Conservation (phyloP, 2,797 vertebrate species). For the Cynopterus sphinx region DNA sequence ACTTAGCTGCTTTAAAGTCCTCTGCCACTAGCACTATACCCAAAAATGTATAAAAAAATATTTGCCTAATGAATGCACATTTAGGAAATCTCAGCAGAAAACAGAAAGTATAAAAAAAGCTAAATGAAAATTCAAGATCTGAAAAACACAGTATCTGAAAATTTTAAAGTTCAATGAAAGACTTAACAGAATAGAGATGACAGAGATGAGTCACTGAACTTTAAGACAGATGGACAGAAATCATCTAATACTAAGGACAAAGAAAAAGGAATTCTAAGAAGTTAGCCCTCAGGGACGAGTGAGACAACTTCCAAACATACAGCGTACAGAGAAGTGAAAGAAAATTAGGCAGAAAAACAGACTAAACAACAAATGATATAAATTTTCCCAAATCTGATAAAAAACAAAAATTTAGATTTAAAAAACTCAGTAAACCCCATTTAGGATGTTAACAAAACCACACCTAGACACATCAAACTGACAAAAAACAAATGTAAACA, state of each 20-base stretch:
- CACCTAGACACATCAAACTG: neutral
- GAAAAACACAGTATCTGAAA: neutral
- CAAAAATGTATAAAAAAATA: neutral
- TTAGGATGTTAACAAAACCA: neutral
- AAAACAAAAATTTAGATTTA: neutral
- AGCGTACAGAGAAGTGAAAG: neutral
- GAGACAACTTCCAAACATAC: neutral
- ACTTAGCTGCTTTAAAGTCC: neutral
- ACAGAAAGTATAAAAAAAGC: neutral
- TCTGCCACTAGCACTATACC: neutral
- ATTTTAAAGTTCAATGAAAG: neutral
- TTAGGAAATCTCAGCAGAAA: neutral
- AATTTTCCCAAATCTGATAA: neutral
- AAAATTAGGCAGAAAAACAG: neutral
- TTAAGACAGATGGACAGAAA: neutral
- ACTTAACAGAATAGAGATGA: neutral
- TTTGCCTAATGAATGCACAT: neutral
- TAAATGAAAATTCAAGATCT: neutral
- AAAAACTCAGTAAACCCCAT: neutral
- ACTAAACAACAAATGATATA: neutral
- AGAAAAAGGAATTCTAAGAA: neutral
- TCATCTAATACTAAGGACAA: neutral
- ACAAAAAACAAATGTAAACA: neutral
- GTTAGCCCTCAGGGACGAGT: neutral
- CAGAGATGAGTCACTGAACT: neutral